Evolutionary conservation across 2,888 invertebrate genomes (phyloP), one percentile per base, ranked within the genome.

Genomic region (Pyralis farinalis): DNA sequence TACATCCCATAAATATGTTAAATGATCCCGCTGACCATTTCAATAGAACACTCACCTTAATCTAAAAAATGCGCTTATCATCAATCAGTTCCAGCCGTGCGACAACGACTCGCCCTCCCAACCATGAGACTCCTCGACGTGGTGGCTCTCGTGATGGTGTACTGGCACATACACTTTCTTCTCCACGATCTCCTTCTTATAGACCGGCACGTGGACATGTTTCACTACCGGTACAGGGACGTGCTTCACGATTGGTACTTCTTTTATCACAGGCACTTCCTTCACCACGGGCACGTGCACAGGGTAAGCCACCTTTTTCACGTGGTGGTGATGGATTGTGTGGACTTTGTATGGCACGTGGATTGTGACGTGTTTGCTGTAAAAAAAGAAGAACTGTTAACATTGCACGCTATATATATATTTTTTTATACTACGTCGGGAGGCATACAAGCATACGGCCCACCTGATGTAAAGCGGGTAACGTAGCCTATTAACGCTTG

Each of bases 321-420:
- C 86, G 70, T 87, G 87, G 63, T 88, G 87, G 46, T 88, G 87
- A 53, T 88, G 87, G 54, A 86, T 64, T 1, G 86, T 88, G 59
- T 86, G 86, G 27, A 87, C 60, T 51, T 88, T 87, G 77, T 88
- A 87, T 0, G 87, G 87, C 0, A 88, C 87, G 68, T 88, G 87
- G 66, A 88, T 88, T 11, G 77, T 86, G 3, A 87, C 82, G 58
- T 86, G 84, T 49, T 87, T 87, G 64, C 81, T 82, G 71, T 42
- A 64, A 40, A 48, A 59, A 46, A 43, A 40, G 36, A 44, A 4
- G 16, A 16, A 16, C n/a, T 16, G 16, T 16, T 16, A 16, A n/a
- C n/a, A n/a, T n/a, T n/a, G n/a, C n/a, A n/a, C n/a, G n/a, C n/a
- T n/a, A n/a, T n/a, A n/a, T n/a, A n/a, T n/a, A n/a, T n/a, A n/a